A percentile compares a stretch with the other conserved stretches of the same genome.
Evolutionary conservation across 2,888 invertebrate genomes (phyloP).

Genomic region (Campaea margaritaria): DNA sequence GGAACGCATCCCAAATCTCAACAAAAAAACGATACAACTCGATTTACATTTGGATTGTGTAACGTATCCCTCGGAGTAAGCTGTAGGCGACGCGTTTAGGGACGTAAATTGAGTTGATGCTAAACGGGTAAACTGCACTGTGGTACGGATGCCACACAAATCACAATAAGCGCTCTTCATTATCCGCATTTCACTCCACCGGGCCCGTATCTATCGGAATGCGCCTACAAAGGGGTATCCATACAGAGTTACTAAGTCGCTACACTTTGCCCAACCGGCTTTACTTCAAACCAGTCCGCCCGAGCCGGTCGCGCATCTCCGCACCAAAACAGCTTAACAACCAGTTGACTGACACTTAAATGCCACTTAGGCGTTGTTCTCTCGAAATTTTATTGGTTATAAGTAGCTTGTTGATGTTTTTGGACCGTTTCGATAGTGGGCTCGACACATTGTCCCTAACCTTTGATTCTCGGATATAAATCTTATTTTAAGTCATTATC

Average conservation of each 20-base stretch:
- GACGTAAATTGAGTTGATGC: constrained; percentile 51
- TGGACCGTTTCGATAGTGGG: constrained; percentile 51
- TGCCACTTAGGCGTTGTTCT: constrained; percentile 80
- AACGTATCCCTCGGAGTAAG: constrained; percentile 17
- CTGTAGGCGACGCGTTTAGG: constrained; percentile 26
- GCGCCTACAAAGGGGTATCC: constrained; percentile 78
- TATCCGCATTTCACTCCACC: constrained; percentile 74
- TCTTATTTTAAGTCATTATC: constrained; percentile 24
- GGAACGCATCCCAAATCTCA: constrained; percentile 47
- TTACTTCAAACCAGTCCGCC: constrained; percentile 66
- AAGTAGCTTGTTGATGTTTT: constrained; percentile 74
- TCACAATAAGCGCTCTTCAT: constrained; percentile 82
- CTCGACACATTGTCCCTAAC: constrained; percentile 39
- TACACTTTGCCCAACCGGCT: constrained; percentile 81
- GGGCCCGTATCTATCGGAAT: constrained; percentile 80
- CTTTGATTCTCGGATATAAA: constrained; percentile 38
- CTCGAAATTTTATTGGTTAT: constrained; percentile 79
- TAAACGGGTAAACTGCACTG: constrained; percentile 40
- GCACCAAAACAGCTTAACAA: constrained; percentile 65
- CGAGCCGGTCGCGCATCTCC: constrained; percentile 49
- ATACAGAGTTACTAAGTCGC: constrained; percentile 69
- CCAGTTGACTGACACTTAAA: constrained; percentile 84
- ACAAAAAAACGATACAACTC: constrained; percentile 23
- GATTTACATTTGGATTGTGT: constrained; percentile 31
- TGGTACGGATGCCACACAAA: constrained; percentile 73